phyloP scores from a whole-genome alignment of 2,797 vertebrate genomes.

The Coracias cyanogaster region DNA sequence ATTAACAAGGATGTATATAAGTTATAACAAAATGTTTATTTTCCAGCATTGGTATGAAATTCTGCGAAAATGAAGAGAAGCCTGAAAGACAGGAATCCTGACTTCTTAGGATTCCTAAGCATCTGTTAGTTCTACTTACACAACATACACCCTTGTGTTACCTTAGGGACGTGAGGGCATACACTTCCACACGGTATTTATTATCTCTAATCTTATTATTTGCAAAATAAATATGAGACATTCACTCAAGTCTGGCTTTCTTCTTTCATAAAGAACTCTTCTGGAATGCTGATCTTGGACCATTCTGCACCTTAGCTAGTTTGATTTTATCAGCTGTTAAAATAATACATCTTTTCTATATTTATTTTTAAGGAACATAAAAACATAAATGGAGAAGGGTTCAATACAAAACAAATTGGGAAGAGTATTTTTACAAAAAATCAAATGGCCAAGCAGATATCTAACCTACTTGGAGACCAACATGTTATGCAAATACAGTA shows the following conservation, averaged over 20 bases:
- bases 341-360: neutral
- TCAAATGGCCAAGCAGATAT: neutral
- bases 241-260: neutral
- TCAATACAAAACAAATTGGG: conserved; percentile 20
- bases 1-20: neutral
- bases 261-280: conserved; percentile 11
- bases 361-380: conserved; percentile 33
- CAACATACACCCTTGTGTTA: neutral
- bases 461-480: conserved; percentile 2
- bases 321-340: conserved; percentile 27
- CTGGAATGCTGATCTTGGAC: neutral
- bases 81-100: neutral
- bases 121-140: neutral
- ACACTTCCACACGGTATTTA: neutral
- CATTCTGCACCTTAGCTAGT: neutral
- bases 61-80: neutral
- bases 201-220: conserved; percentile 5
- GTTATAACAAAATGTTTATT: neutral
- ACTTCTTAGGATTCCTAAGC: neutral
- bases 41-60: neutral
- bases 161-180: neutral
- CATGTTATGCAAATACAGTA: neutral
- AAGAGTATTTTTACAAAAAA: conserved; percentile 38
- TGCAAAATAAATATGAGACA: conserved; percentile 1
- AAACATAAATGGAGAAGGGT: conserved; percentile 22